Conservation (phyloP, 2,113 vertebrate species). For the Melanerpes formicivorus region DNA sequence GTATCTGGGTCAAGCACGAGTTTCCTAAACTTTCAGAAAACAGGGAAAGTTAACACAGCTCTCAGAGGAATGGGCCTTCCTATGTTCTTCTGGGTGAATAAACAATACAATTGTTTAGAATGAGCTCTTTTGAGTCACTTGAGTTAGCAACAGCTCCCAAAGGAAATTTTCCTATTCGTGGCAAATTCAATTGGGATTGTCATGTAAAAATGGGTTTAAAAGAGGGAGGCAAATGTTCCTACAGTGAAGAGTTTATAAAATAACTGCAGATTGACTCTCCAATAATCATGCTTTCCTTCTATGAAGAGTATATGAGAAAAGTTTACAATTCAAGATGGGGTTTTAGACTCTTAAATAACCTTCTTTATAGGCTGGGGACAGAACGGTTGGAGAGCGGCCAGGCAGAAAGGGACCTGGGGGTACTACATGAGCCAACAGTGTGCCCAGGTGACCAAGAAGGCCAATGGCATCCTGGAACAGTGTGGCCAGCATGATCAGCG, state of each 20-base stretch:
- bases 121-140: constrained; percentile 7
- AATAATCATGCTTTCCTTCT: not conserved
- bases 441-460: too few relatives aligned
- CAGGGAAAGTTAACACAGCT: not conserved
- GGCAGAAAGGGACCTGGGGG: too few relatives aligned
- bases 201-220: not conserved
- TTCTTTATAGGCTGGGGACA: too few relatives aligned
- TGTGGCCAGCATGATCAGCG: too few relatives aligned
- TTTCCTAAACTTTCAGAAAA: constrained; percentile 35
- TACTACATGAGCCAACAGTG: too few relatives aligned
- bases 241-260: not conserved
- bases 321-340: not conserved
- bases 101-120: constrained; percentile 48
- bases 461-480: too few relatives aligned
- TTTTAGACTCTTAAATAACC: not conserved
- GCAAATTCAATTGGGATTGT: not conserved
- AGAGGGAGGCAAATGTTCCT: not conserved
- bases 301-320: not conserved
- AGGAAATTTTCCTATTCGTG: not conserved
- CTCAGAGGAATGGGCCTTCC: not conserved
- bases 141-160: constrained; percentile 50
- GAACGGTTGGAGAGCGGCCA: too few relatives aligned
- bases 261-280: not conserved
- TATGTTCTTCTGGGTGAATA: constrained; percentile 51
- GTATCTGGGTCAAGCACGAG: constrained; percentile 32